Conservation (phyloP, 2,888 invertebrate genomes). For the Synanthedon andrenaeformis region DNA sequence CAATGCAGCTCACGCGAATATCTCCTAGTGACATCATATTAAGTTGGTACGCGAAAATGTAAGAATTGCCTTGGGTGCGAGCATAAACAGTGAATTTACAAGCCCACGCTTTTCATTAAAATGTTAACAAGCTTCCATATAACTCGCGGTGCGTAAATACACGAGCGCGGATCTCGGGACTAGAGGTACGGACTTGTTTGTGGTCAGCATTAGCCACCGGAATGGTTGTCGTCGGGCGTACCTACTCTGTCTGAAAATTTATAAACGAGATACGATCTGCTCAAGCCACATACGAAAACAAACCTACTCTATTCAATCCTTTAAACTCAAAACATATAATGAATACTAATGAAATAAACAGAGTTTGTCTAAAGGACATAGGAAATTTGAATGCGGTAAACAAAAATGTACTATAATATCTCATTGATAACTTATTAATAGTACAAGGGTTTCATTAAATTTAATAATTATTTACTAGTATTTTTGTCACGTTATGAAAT, state of each 20-base stretch:
- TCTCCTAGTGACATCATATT: background rate
- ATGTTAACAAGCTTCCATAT: slow-evolving; percentile 53
- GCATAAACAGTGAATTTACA: slow-evolving; percentile 40
- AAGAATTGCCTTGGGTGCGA: slow-evolving; percentile 19
- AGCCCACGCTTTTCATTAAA: slow-evolving; percentile 46
- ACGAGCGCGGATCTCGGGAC: slow-evolving; percentile 26
- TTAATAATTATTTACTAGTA: no score
- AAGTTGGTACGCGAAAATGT: background rate
- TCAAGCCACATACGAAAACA: no score
- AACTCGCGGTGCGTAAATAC: slow-evolving; percentile 37
- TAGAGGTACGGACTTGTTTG: slow-evolving; percentile 28
- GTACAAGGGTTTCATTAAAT: no score
- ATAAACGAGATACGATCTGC: no score
- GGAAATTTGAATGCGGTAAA: no score
- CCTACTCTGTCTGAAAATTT: background rate
- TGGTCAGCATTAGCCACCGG: slow-evolving; percentile 38
- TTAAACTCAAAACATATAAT: no score
- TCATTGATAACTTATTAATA: no score
- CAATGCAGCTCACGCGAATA: background rate
- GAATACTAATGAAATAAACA: no score
- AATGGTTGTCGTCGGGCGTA: slow-evolving; percentile 24
- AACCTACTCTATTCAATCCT: no score
- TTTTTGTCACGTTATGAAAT: no score
- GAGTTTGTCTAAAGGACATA: no score
- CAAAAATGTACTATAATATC: no score